Conservation (phyloP, 2,888 invertebrate species). For the Odontocolon sp. region DNA sequence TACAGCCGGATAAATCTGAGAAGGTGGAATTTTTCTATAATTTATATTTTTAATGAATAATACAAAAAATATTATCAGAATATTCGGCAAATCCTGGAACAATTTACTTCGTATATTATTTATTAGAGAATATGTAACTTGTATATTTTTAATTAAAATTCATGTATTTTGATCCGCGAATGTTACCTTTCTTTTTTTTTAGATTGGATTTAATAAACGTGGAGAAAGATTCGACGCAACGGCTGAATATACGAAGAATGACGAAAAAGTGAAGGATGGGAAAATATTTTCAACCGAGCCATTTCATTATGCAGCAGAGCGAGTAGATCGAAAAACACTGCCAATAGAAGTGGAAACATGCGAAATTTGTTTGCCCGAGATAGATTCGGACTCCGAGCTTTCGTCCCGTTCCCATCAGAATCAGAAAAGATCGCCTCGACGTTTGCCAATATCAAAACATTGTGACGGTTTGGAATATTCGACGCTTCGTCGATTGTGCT, state of each 20-base stretch:
- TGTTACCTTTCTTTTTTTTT: not conserved
- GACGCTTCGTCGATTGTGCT: not conserved
- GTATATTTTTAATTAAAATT: not conserved
- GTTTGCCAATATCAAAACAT: conserved; percentile 35
- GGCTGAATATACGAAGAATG: not conserved
- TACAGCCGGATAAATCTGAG: too few relatives aligned
- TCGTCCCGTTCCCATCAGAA: not conserved
- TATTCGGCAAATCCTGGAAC: too few relatives aligned
- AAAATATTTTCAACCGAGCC: conserved; percentile 12
- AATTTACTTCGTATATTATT: too few relatives aligned
- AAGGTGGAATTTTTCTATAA: too few relatives aligned
- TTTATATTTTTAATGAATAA: too few relatives aligned
- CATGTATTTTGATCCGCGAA: not conserved
- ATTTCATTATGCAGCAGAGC: conserved; percentile 25
- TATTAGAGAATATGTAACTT: too few relatives aligned
- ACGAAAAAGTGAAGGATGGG: not conserved
- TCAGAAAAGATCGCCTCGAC: not conserved
- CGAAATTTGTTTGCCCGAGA: conserved; percentile 5
- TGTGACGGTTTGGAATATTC: not conserved
- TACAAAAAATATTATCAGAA: too few relatives aligned
- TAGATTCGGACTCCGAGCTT: conserved; percentile 9
- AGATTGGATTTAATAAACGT: not conserved
- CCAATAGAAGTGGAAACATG: conserved; percentile 21
- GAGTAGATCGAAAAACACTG: conserved; percentile 23
- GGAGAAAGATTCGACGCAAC: not conserved